phyloP scores from a whole-genome alignment of 2,113 vertebrate species.

The Paradoxurus hermaphroditus region DNA sequence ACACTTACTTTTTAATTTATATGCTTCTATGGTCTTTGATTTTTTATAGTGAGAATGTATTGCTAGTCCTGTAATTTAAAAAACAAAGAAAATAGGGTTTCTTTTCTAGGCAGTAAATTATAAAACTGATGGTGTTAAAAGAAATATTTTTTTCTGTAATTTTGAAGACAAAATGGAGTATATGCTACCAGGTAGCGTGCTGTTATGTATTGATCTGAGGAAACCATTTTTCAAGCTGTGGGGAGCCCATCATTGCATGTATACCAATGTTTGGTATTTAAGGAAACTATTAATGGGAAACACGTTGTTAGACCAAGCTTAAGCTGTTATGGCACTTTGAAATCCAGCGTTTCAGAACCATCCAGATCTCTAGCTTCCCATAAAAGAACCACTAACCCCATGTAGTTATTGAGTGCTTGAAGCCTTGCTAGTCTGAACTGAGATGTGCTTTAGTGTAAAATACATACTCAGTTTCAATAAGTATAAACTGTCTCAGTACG shows the following conservation, averaged over 20 bases:
- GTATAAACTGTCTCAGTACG: neutral
- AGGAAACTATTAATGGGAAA: neutral
- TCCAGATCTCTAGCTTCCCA: neutral
- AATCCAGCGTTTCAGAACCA: neutral
- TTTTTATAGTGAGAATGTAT: neutral
- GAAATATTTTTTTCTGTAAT: neutral
- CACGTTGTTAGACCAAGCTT: neutral
- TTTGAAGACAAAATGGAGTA: neutral
- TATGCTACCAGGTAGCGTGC: neutral
- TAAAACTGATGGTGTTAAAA: neutral
- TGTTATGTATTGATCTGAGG: neutral
- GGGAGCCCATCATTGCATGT: neutral
- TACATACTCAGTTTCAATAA: neutral
- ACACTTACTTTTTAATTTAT: neutral
- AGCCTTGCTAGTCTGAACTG: neutral
- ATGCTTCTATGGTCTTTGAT: neutral
- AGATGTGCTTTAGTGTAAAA: neutral
- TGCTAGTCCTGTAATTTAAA: neutral
- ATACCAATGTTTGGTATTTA: neutral
- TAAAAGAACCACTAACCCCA: neutral
- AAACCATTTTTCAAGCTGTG: neutral
- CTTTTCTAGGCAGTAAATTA: neutral
- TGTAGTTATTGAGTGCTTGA: neutral
- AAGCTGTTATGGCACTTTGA: neutral
- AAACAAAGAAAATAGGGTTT: neutral